A percentile compares a stretch with the other conserved stretches of the same genome.
Evolutionary conservation across 2,797 vertebrate genomes (phyloP).

Genomic region (Mormyrops attenuatus): DNA sequence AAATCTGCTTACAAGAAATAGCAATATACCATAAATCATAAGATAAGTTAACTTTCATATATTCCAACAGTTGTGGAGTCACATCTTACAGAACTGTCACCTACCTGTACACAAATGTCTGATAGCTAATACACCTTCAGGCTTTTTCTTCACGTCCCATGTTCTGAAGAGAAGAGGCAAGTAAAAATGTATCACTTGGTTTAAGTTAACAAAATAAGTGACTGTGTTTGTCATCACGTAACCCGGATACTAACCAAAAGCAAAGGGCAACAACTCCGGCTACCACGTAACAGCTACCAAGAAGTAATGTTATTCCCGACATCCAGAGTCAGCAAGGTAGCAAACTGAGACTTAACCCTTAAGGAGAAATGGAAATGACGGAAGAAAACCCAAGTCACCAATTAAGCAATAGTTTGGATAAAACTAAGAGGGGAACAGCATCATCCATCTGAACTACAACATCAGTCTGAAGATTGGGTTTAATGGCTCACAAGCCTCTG

Average conservation of each 20-base stretch:
- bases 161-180: constrained; percentile 23
- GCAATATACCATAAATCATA: neutral
- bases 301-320: neutral
- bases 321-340: neutral
- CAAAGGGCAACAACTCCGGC: neutral
- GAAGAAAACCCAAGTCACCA: neutral
- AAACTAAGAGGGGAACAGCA: neutral
- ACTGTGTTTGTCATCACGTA: neutral
- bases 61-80: neutral
- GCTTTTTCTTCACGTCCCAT: constrained; percentile 30
- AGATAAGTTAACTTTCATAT: neutral
- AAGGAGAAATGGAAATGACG: neutral
- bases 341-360: neutral
- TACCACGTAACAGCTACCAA: neutral
- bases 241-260: neutral
- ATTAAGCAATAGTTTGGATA: neutral
- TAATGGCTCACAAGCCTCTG: constrained; percentile 21
- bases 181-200: neutral
- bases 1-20: neutral
- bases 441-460: neutral
- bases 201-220: neutral
- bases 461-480: neutral
- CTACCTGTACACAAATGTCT: constrained; percentile 11
- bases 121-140: constrained; percentile 31
- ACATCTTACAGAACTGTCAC: neutral